Conservation (phyloP, 2,888 invertebrate genomes). For the Amblyjoppa proteus region DNA sequence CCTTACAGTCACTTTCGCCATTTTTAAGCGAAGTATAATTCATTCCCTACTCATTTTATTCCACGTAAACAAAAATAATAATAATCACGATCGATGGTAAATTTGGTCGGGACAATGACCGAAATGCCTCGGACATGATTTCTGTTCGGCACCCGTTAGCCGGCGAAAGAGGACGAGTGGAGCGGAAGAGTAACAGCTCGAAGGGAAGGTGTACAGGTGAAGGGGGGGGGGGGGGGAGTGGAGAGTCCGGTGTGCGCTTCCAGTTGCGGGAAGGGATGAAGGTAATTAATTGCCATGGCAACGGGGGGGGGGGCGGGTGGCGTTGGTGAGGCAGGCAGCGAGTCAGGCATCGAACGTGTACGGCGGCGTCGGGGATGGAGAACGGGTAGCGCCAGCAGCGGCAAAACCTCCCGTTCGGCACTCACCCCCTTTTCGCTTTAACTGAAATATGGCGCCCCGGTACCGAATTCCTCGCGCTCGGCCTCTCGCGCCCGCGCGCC, state of each 20-base stretch:
- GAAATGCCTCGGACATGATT: background rate
- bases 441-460: conserved; percentile 84
- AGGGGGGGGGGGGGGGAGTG: conserved; percentile 36
- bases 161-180: conserved; percentile 28
- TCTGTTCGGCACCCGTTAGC: conserved; percentile 61
- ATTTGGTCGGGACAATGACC: background rate
- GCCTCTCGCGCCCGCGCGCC: conserved; percentile 63
- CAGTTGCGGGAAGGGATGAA: conserved; percentile 81
- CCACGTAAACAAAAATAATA: background rate
- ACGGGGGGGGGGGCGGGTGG: conserved; percentile 75
- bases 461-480: conserved; percentile 79
- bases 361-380: conserved; percentile 38
- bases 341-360: conserved; percentile 79
- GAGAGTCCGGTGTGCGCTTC: conserved; percentile 54
- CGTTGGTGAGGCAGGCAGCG: conserved; percentile 23
- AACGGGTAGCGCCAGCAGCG: conserved; percentile 5
- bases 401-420: conserved; percentile 76
- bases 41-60: background rate
- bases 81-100: background rate
- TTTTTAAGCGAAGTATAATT: background rate
- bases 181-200: conserved; percentile 34
- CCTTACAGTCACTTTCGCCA: too few species aligned
- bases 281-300: conserved; percentile 85
- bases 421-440: conserved; percentile 77
- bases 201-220: conserved; percentile 62